Evolutionary conservation across 30 jellyfish, hydroid and myxozoan species (phyloP).

Genomic region (Rhopilema esculentum): DNA sequence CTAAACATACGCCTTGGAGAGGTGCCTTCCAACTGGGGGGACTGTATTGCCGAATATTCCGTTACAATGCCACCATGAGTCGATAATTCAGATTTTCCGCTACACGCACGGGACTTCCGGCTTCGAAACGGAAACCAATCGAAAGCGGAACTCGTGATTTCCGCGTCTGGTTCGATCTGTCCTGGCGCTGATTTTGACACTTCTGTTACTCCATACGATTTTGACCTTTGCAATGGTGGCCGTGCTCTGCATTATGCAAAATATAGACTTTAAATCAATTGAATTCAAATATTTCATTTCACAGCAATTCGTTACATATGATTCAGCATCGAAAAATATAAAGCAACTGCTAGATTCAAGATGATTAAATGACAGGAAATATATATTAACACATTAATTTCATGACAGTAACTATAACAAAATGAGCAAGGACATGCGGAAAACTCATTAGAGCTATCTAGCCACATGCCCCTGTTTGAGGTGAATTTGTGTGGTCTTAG

Average conservation of each 20-base stretch:
- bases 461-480: too few relatives aligned
- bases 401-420: too few relatives aligned
- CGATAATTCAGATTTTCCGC: conserved; percentile 40
- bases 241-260: neutral
- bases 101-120: conserved; percentile 52
- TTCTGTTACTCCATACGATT: conserved; percentile 26
- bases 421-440: too few relatives aligned
- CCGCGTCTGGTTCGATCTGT: conserved; percentile 46
- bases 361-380: too few relatives aligned
- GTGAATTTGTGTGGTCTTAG: too few relatives aligned
- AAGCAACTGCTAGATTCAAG: too few relatives aligned
- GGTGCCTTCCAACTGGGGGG: conserved; percentile 39
- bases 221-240: conserved; percentile 45
- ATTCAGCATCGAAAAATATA: too few relatives aligned
- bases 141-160: conserved; percentile 45
- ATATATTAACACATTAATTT: too few relatives aligned
- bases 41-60: neutral
- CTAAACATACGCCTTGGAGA: conserved; percentile 51
- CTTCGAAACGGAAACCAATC: conserved; percentile 60
- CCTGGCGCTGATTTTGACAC: conserved; percentile 67
- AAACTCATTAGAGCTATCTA: too few relatives aligned
- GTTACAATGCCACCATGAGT: conserved; percentile 7
- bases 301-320: too few relatives aligned
- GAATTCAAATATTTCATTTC: neutral
- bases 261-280: neutral